Percentiles rank a stretch among this genome's conserved stretches.
phyloP scores from a whole-genome alignment of 2,888 invertebrate species.

The Philonicus albiceps region DNA sequence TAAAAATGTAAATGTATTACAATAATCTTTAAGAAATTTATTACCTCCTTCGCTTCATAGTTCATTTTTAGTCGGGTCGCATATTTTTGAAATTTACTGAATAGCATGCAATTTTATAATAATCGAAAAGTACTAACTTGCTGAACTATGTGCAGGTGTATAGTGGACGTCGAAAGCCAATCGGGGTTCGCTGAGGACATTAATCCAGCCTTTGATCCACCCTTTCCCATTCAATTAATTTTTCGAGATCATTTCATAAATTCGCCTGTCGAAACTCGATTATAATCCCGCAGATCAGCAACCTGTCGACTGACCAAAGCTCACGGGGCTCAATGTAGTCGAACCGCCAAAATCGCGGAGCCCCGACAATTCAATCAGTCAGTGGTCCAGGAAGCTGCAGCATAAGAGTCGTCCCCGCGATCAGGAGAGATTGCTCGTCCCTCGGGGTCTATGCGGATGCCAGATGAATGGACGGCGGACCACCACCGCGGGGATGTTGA shows the following conservation, averaged over 20 bases:
- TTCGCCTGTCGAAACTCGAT: slow-evolving; percentile 12
- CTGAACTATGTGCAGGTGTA: neutral
- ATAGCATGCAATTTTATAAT: too few relatives aligned
- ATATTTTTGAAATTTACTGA: too few relatives aligned
- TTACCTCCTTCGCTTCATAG: too few relatives aligned
- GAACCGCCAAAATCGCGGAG: slow-evolving; percentile 3
- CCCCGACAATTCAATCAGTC: slow-evolving; percentile 40
- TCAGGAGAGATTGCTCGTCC: slow-evolving; percentile 3
- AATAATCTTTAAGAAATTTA: too few relatives aligned
- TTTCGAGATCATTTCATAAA: slow-evolving; percentile 39
- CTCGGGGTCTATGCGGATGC: slow-evolving; percentile 24
- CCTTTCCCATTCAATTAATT: slow-evolving; percentile 42
- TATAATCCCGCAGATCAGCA: slow-evolving; percentile 37
- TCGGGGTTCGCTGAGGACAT: neutral
- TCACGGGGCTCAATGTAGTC: neutral
- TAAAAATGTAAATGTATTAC: too few relatives aligned
- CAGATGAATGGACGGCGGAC: slow-evolving; percentile 14
- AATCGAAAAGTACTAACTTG: neutral
- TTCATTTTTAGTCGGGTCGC: too few relatives aligned
- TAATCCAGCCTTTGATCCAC: neutral
- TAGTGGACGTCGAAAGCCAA: neutral
- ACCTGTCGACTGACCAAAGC: neutral
- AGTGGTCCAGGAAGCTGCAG: neutral
- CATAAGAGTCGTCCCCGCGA: neutral
- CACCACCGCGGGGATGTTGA: slow-evolving; percentile 30